A percentile compares a stretch with the other conserved stretches of the same genome.
Conservation (phyloP, 2,888 invertebrate species). For the Hylaea fasciaria region DNA sequence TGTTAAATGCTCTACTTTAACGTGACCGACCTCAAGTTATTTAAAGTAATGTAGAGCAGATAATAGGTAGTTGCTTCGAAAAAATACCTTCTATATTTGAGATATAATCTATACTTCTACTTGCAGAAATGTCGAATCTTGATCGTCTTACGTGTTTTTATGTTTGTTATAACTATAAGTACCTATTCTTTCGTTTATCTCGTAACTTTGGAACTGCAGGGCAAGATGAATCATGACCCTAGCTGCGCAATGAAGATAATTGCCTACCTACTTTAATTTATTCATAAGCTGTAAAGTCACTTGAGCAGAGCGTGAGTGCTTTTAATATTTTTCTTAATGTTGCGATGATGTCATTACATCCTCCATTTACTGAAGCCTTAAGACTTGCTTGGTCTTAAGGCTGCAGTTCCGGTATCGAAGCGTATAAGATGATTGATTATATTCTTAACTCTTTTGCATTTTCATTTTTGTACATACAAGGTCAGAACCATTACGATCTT, state of each 20-base stretch:
- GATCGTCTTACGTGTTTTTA: background rate
- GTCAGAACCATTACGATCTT: conserved; percentile 5
- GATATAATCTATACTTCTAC: background rate
- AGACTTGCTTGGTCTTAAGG: conserved; percentile 9
- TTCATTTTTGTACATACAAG: conserved; percentile 7
- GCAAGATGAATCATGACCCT: too few relatives aligned
- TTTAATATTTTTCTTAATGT: conserved; percentile 19
- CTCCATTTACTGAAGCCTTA: conserved; percentile 11
- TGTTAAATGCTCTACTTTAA: conserved; percentile 19
- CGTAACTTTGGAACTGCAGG: background rate
- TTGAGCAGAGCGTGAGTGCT: conserved; percentile 15
- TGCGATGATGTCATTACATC: conserved; percentile 28
- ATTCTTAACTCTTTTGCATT: conserved; percentile 2
- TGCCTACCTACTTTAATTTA: too few relatives aligned
- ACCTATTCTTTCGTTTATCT: too few relatives aligned
- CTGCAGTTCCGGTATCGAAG: conserved; percentile 24
- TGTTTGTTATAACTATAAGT: background rate
- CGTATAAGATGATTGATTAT: conserved; percentile 15
- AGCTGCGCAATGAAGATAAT: too few relatives aligned
- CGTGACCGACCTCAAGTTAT: conserved; percentile 11
- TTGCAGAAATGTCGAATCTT: background rate
- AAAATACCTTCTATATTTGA: too few relatives aligned
- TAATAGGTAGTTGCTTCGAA: too few relatives aligned
- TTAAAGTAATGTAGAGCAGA: conserved; percentile 5
- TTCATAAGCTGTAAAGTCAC: too few relatives aligned